Base-by-base conservation (phyloP, 2,797 vertebrate species). In the Sebastes matsubarae region DNA sequence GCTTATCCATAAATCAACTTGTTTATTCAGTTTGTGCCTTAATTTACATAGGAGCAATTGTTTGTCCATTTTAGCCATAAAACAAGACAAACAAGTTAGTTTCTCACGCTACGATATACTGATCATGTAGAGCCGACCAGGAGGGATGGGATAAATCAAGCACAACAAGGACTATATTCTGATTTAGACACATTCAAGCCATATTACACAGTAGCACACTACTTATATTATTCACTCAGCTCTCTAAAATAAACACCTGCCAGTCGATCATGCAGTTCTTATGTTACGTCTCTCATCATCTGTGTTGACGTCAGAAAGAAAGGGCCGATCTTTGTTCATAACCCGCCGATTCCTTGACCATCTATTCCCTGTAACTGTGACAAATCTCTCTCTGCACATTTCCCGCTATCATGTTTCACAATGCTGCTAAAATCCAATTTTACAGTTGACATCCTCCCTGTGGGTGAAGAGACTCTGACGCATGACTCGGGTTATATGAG, bases 321-420 rank as follows among this genome's bases (percentile, higher is more conserved):
- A 69, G 22, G 16, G 18, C 63, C 8, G 32, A 42, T 79, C 69
- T 80, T 65, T 75, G 66, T 55, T 46, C 68, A 63, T 13, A 32
- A 75, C 32, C 38, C 68, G 55, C n/a, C 0, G 16, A 54, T 61
- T 59, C 58, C 55, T 46, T 13, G 5, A n/a, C n/a, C 22, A n/a
- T 72, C 14, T 16, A 78, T 50, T 11, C 27, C 61, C 25, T 6
- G 6, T 38, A 66, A 58, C 81, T 10, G 68, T 57, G 42, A 85
- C 68, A 69, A 85, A 57, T n/a, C 60, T 55, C 50, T 82, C 75
- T 83, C 77, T 72, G 42, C 68, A 54, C 42, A 66, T 42, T 52
- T 72, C 75, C 86, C 4, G 64, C 61, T 79, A 81, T 89, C 72
- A 8, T 12, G 74, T 94, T 87, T 79, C 85, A 65, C 68, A 42